A percentile compares a stretch with the other conserved stretches of the same genome.
These are phyloP conservation scores for Neuroterus valhalla DNA, from an alignment of 1,140 invertebrate genomes.

Conservation along the genomic window DNA sequence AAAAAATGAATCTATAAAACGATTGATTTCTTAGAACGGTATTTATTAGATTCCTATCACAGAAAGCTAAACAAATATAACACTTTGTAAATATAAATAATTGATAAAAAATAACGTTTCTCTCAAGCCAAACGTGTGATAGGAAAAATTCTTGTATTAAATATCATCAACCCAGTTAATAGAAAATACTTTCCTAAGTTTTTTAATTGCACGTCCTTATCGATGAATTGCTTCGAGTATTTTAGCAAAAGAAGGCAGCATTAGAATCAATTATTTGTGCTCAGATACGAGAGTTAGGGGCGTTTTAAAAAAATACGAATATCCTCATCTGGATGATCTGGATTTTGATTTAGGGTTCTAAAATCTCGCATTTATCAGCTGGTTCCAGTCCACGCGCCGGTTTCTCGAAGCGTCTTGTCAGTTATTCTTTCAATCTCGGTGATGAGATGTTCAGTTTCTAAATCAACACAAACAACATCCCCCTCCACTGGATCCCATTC, in stretches of 20 bases:
- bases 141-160: background rate
- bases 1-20: no score
- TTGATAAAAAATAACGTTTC: constrained; percentile 3
- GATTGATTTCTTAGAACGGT: constrained; percentile 8
- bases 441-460: constrained; percentile 75
- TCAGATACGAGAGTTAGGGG: background rate
- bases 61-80: constrained; percentile 23
- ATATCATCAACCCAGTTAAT: background rate
- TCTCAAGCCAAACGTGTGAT: constrained; percentile 21
- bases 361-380: constrained; percentile 55
- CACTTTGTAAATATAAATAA: constrained; percentile 13
- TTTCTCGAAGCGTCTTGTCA: constrained; percentile 74
- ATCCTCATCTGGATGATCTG: background rate
- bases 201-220: constrained; percentile 8
- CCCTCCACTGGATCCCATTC: constrained; percentile 77
- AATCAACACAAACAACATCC: constrained; percentile 69
- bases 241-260: background rate
- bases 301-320: constrained; percentile 17
- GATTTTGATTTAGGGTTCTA: background rate
- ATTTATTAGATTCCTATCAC: constrained; percentile 5
- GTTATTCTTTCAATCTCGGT: constrained; percentile 76
- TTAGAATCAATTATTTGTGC: background rate
- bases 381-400: constrained; percentile 69
- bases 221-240: background rate
- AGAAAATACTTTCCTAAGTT: constrained; percentile 15